These are phyloP conservation scores for Oostethus manadensis DNA, from an alignment of 2,113 vertebrate genomes.

Conservation along the genomic window DNA sequence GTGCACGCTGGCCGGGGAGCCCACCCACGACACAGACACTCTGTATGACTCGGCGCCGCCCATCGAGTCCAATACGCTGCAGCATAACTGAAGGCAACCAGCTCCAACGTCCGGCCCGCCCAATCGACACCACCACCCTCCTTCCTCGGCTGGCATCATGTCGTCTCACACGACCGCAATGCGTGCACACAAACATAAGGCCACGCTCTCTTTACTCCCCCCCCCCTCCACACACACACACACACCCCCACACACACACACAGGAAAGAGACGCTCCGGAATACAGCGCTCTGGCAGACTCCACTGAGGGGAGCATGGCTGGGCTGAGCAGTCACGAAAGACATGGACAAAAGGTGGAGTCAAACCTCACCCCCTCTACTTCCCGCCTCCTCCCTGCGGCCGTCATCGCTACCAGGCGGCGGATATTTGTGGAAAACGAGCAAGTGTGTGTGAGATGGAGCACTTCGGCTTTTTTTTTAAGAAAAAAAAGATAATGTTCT, in stretches of 20 bases:
- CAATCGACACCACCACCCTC: constrained; percentile 38
- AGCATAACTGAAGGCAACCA: constrained; percentile 88
- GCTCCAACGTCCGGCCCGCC: constrained; percentile 13
- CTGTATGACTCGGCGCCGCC: constrained; percentile 99
- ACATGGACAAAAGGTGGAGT: constrained; percentile 15
- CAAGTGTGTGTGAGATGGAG: constrained; percentile 65
- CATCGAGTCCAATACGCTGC: constrained; percentile 99
- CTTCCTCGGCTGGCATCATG: constrained; percentile 5
- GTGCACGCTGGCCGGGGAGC: constrained; percentile 97
- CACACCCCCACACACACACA: background rate
- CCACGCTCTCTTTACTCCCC: background rate
- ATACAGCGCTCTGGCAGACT: constrained; percentile 1
- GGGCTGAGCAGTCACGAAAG: too few relatives aligned
- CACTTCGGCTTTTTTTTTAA: constrained; percentile 93
- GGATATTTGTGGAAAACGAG: background rate
- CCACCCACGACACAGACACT: constrained; percentile 98
- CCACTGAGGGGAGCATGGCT: constrained; percentile 55
- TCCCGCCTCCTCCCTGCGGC: constrained; percentile 55
- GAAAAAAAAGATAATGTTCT: constrained; percentile 67
- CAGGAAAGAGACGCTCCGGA: background rate
- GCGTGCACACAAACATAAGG: constrained; percentile 12
- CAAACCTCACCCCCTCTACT: constrained; percentile 38
- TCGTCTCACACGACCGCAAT: constrained; percentile 38
- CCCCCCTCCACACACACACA: background rate
- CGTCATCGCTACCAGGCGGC: background rate